Evolutionary conservation across 2,888 invertebrate species (phyloP).

Genomic region (Chrysina gloriosa): DNA sequence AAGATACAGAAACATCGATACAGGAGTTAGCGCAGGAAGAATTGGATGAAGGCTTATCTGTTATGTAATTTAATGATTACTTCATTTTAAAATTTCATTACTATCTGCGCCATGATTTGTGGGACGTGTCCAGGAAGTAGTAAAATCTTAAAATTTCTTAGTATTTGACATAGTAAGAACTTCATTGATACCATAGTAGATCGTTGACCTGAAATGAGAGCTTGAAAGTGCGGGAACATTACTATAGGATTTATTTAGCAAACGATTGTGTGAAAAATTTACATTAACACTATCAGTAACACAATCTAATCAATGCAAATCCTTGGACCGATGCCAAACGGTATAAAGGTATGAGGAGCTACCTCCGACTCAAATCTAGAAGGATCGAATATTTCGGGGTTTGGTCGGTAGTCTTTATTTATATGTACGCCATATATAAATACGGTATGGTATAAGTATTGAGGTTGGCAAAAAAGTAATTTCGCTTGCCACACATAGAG

Average conservation of each 20-base stretch:
- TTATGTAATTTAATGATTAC: neutral
- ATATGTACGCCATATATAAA: neutral
- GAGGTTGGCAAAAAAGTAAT: no score
- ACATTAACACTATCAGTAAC: no score
- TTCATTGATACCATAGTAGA: neutral
- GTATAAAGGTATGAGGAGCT: neutral
- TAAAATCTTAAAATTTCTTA: neutral
- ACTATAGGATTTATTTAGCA: no score
- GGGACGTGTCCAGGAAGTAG: neutral
- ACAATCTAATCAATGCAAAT: neutral
- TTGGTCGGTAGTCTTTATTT: neutral
- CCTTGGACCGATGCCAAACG: neutral
- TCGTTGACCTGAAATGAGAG: conserved; percentile 13
- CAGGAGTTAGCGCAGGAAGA: no score
- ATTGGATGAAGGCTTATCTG: neutral
- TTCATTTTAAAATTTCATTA: neutral
- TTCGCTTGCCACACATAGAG: no score
- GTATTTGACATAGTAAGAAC: neutral
- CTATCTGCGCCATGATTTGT: neutral
- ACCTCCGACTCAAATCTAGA: neutral
- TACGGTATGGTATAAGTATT: no score
- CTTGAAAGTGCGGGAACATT: no score
- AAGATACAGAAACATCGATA: no score
- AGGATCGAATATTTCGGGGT: conserved; percentile 1
- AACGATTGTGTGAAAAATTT: no score